Evolutionary conservation across 2,113 vertebrate genomes (phyloP).

Genomic region (Epinephelus moara): DNA sequence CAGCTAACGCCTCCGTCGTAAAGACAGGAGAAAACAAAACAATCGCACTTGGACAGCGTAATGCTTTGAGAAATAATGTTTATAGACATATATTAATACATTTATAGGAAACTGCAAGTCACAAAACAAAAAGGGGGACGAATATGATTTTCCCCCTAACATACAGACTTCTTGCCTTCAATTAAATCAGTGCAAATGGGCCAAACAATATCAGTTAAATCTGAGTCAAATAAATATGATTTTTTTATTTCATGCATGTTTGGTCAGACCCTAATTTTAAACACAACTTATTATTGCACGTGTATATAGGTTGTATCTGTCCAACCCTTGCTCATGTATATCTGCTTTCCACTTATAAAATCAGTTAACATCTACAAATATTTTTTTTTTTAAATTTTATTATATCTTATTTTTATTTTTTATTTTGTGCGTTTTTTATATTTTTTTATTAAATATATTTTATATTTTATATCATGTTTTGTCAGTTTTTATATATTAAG

Average conservation of each 20-base stretch:
- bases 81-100: not conserved
- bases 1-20: not conserved
- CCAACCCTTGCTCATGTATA: not conserved
- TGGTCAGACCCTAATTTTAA: not conserved
- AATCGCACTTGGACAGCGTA: not conserved
- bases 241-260: not conserved
- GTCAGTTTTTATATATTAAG: not conserved
- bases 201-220: not conserved
- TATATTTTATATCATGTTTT: not conserved
- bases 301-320: not conserved
- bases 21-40: conserved; percentile 22
- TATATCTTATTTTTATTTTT: no score
- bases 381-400: not conserved
- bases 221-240: not conserved
- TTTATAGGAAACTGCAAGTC: not conserved
- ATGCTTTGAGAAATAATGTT: not conserved
- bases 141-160: not conserved
- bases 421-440: no score
- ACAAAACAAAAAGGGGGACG: not conserved
- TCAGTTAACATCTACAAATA: not conserved
- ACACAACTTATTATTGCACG: not conserved
- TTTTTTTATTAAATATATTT: no score
- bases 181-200: not conserved
- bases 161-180: not conserved
- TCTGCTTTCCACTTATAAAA: not conserved